Percentiles rank a stretch among this genome's conserved stretches.
These are phyloP conservation scores for Saguinus midas DNA, from an alignment of 2,113 vertebrate species.

Conservation along the genomic window DNA sequence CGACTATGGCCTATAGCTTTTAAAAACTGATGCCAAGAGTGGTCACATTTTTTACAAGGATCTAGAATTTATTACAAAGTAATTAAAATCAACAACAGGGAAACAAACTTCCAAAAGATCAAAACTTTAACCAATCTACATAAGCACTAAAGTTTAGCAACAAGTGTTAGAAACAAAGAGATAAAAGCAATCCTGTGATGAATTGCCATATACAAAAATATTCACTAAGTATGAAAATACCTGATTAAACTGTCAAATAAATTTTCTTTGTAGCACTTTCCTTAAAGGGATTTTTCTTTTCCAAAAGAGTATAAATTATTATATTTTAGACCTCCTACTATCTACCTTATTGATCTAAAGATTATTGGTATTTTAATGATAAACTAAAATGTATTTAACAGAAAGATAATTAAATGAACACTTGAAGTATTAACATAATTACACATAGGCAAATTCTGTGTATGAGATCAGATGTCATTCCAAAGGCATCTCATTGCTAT, in stretches of 20 bases:
- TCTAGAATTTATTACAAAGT: background rate
- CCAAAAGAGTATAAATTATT: background rate
- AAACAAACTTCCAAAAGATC: background rate
- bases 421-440: background rate
- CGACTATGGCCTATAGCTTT: background rate
- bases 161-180: background rate
- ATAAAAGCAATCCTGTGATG: background rate
- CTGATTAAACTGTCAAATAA: background rate
- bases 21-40: background rate
- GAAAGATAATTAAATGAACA: conserved; percentile 9
- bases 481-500: background rate
- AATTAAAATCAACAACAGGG: background rate
- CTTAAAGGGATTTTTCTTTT: background rate
- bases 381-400: background rate
- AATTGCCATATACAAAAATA: background rate
- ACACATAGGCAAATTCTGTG: background rate
- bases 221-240: background rate
- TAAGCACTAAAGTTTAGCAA: conserved; percentile 7
- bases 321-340: background rate
- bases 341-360: background rate
- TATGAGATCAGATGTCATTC: background rate
- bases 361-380: background rate
- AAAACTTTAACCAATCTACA: conserved; percentile 8
- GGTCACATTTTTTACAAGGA: background rate
- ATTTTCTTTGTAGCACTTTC: background rate